Percentiles rank a stretch among this genome's conserved stretches.
Evolutionary conservation across 2,797 vertebrate genomes (phyloP).

Genomic region (Oryzias sinensis): DNA sequence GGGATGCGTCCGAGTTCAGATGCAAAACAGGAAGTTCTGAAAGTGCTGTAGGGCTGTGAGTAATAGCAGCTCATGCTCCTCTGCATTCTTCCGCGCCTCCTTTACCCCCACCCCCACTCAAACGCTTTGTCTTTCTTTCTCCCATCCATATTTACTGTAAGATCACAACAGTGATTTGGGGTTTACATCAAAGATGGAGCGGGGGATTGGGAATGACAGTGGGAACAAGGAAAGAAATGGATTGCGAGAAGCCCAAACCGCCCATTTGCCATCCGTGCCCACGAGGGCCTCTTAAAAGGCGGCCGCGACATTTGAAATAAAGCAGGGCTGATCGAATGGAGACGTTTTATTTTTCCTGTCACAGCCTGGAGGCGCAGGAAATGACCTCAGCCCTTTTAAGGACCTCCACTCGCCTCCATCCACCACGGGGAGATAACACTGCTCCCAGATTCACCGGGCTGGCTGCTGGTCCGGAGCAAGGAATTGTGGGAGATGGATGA

Average conservation of each 20-base stretch:
- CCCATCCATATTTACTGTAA: slow-evolving; percentile 38
- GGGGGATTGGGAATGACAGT: slow-evolving; percentile 38
- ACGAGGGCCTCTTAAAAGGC: slow-evolving; percentile 75
- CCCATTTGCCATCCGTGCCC: slow-evolving; percentile 75
- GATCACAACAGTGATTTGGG: slow-evolving; percentile 45
- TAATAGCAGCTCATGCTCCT: slow-evolving; percentile 47
- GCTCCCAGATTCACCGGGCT: slow-evolving; percentile 67
- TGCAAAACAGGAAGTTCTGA: slow-evolving; percentile 63
- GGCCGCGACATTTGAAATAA: slow-evolving; percentile 79
- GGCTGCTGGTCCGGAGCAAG: slow-evolving; percentile 68
- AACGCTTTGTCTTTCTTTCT: slow-evolving; percentile 14
- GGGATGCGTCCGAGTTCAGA: slow-evolving; percentile 57
- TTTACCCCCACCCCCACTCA: neutral
- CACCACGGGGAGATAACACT: slow-evolving; percentile 76
- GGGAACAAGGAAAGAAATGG: slow-evolving; percentile 33
- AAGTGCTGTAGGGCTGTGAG: slow-evolving; percentile 53
- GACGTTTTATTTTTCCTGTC: slow-evolving; percentile 77
- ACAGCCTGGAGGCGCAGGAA: slow-evolving; percentile 84
- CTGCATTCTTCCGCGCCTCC: slow-evolving; percentile 21
- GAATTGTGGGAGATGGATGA: slow-evolving; percentile 79
- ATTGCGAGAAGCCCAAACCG: slow-evolving; percentile 66
- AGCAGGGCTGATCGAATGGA: slow-evolving; percentile 81
- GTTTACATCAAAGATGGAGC: slow-evolving; percentile 46
- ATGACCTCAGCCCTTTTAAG: slow-evolving; percentile 84
- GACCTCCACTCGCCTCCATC: slow-evolving; percentile 82